These are phyloP conservation scores for Drosophila kurseongensis DNA, from an alignment of 1,140 invertebrate genomes.

Conservation along the genomic window DNA sequence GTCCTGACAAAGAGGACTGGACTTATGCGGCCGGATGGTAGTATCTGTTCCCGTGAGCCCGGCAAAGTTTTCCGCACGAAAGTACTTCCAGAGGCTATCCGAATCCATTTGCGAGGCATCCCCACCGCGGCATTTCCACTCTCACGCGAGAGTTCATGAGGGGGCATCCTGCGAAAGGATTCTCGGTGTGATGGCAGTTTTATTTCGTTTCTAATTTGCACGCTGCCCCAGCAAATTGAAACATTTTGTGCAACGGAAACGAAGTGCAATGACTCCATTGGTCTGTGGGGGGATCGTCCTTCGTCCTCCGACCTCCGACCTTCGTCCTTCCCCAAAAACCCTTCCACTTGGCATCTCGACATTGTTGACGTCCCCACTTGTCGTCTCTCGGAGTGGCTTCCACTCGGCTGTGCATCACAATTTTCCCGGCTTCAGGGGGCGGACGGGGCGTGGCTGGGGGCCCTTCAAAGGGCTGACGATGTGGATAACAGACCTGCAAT, in stretches of 20 bases:
- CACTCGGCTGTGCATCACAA: conserved; percentile 20
- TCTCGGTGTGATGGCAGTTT: conserved; percentile 15
- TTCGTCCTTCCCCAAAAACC: not conserved
- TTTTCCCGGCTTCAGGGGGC: not conserved
- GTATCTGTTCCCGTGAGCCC: conserved; percentile 28
- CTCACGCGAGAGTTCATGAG: not conserved
- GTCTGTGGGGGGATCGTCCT: conserved; percentile 3
- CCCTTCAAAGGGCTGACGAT: conserved; percentile 6
- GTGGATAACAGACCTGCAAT: conserved; percentile 18
- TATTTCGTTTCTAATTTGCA: conserved; percentile 61
- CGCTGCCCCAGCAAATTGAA: conserved; percentile 44
- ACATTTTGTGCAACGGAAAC: conserved; percentile 54
- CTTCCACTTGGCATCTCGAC: conserved; percentile 8
- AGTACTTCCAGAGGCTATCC: conserved; percentile 5
- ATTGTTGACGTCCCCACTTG: conserved; percentile 24
- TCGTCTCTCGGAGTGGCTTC: conserved; percentile 9
- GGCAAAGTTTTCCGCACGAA: conserved; percentile 29
- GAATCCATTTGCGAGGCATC: conserved; percentile 11
- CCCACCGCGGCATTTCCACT: not conserved
- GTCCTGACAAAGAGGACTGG: conserved; percentile 13
- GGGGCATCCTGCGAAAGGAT: conserved; percentile 13
- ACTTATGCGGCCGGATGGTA: not conserved
- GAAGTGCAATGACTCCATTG: conserved; percentile 49
- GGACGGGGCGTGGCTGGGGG: not conserved
- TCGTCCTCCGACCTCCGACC: not conserved